phyloP scores from a whole-genome alignment of 2,113 vertebrate genomes.

The Sitta europaea region DNA sequence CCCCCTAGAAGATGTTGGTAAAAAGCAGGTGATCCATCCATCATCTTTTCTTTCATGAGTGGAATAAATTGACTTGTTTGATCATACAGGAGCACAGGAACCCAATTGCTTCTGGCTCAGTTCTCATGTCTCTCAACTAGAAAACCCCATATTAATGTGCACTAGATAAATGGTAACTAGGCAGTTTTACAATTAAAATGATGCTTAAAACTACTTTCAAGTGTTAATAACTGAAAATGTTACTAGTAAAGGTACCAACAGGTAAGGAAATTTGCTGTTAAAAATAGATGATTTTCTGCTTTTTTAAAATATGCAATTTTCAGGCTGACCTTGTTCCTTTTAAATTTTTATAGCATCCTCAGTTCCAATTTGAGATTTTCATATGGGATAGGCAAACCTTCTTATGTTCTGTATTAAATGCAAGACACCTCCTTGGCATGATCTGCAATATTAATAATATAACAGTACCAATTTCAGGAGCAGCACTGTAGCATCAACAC shows the following conservation, averaged over 20 bases:
- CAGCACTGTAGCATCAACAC: constrained; percentile 23
- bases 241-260: background rate
- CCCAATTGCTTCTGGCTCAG: background rate
- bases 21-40: background rate
- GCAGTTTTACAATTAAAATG: background rate
- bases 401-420: constrained; percentile 70
- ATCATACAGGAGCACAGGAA: background rate
- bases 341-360: constrained; percentile 73
- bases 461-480: constrained; percentile 71
- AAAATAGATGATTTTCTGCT: constrained; percentile 42
- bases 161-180: background rate
- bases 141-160: background rate
- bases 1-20: background rate
- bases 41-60: background rate
- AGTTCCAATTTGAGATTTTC: constrained; percentile 72
- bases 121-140: background rate
- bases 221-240: background rate
- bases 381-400: constrained; percentile 62
- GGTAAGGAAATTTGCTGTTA: constrained; percentile 8
- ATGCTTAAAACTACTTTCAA: background rate
- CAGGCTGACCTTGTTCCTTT: constrained; percentile 56
- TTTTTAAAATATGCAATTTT: background rate
- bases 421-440: constrained; percentile 47
- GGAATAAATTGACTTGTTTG: background rate
- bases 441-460: constrained; percentile 75